Evolutionary conservation across 2,888 invertebrate genomes (phyloP), one percentile per base, ranked within the genome.

Genomic region (Dione vanillae): DNA sequence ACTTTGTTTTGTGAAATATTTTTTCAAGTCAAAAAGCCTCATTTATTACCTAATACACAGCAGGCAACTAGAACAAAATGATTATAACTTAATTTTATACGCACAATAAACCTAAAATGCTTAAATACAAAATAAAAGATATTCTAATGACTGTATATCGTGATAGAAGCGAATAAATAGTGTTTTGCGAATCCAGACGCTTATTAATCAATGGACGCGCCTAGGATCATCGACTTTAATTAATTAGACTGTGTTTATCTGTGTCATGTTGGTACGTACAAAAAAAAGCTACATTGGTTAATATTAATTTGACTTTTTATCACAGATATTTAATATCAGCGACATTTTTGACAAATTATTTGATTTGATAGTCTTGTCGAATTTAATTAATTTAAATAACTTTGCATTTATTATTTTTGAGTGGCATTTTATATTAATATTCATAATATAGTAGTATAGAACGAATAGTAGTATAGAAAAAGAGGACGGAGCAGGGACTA

Each of bases 221-320:
- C 68, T 65, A 65, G 27, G 70, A 65, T 72, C 56, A 69, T 69
- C 37, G 35, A 62, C 61, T 71, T 61, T 54, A 64, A 70, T 75
- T 75, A 75, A 69, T 71, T 71, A 73, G 67, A 35, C n/a, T 19
- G 16, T 16, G 7, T 16, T 49, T 45, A 61, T 61, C 59, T 61
- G 43, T 45, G 59, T n/a, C 59, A 61, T 61, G 59, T 61, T 27
- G n/a, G 6, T 43, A 10, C 40, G n/a, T n/a, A 61, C 27, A 45
- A 45, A 43, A 59, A 61, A 61, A n/a, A n/a, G n/a, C n/a, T 45
- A 27, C 45, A 8, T 19, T 20, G 10, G 41, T 14, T 8, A 1
- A 45, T 43, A 45, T 61, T n/a, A 43, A 61, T 27, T 43, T 56
- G 54, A 37, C 37, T 37, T 56, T 56, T 43, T 45, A 45, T 59